Conservation (phyloP, 2,797 vertebrate species). For the Oreochromis mossambicus region DNA sequence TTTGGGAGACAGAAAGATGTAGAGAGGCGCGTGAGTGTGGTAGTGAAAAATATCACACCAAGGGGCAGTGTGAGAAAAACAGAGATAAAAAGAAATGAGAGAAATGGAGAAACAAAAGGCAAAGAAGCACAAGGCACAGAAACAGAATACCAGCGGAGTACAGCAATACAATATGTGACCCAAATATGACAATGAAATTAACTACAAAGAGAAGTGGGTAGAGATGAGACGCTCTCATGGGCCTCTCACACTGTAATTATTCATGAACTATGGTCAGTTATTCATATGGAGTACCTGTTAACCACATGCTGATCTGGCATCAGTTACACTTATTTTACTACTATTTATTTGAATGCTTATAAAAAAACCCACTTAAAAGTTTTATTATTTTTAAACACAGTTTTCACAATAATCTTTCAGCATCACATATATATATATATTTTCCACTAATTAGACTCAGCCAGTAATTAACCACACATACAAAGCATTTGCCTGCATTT, state of each 20-base stretch:
- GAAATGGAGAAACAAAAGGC: constrained; percentile 1
- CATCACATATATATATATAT: neutral
- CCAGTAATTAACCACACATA: neutral
- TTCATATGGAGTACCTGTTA: constrained; percentile 1
- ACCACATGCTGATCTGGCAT: neutral
- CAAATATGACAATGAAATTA: constrained; percentile 50
- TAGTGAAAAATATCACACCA: constrained; percentile 6
- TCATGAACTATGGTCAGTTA: constrained; percentile 20
- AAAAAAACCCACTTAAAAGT: neutral
- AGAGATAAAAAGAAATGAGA: constrained; percentile 15
- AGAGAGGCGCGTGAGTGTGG: neutral
- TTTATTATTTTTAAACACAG: neutral
- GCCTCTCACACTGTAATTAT: constrained; percentile 12
- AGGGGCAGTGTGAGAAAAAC: neutral
- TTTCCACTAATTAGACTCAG: neutral
- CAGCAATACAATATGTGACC: constrained; percentile 40
- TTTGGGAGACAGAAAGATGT: neutral
- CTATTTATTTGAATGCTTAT: neutral
- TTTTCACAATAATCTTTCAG: neutral
- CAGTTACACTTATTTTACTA: neutral
- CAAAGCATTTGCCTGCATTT: neutral
- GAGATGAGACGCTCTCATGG: constrained; percentile 5
- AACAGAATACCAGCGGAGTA: constrained; percentile 21
- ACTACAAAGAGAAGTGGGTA: neutral
- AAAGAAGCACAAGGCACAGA: constrained; percentile 1